Percentiles rank a stretch among this genome's conserved stretches.
Evolutionary conservation across 2,797 vertebrate genomes (phyloP).

Genomic region (Lutjanus campechanus): DNA sequence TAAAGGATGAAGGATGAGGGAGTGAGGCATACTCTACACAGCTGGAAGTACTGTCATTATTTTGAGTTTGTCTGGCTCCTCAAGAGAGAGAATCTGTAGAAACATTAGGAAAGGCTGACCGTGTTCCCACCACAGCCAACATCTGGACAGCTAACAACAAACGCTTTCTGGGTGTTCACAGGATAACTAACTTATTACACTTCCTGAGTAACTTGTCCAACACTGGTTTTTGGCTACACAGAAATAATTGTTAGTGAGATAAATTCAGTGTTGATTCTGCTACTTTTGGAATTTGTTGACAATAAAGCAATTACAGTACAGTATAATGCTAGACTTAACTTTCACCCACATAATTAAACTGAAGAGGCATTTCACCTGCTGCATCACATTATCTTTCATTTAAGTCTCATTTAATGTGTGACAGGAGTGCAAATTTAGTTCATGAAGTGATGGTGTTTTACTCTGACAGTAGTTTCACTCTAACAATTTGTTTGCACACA

Average conservation of each 20-base stretch:
- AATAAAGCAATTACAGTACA: neutral
- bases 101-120: too few species aligned
- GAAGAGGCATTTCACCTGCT: neutral
- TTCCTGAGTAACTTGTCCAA: too few species aligned
- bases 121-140: too few species aligned
- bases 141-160: too few species aligned
- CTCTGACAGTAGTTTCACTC: neutral
- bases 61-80: too few species aligned
- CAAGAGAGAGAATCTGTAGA: too few species aligned
- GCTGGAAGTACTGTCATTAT: too few species aligned
- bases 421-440: constrained; percentile 9
- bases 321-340: neutral
- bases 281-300: constrained; percentile 3
- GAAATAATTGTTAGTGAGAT: neutral
- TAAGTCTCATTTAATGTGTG: neutral
- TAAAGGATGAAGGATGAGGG: too few species aligned
- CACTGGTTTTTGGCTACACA: neutral
- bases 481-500: constrained; percentile 17
- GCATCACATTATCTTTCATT: constrained; percentile 5
- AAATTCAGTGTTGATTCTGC: neutral
- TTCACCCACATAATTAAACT: constrained; percentile 8
- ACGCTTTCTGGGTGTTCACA: too few species aligned
- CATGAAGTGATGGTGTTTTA: constrained; percentile 6
- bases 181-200: too few species aligned
- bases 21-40: too few species aligned